Percentiles rank a stretch among this genome's conserved stretches.
Conservation (phyloP, 2,888 invertebrate genomes). For the Eueremaeus valkanovi region DNA sequence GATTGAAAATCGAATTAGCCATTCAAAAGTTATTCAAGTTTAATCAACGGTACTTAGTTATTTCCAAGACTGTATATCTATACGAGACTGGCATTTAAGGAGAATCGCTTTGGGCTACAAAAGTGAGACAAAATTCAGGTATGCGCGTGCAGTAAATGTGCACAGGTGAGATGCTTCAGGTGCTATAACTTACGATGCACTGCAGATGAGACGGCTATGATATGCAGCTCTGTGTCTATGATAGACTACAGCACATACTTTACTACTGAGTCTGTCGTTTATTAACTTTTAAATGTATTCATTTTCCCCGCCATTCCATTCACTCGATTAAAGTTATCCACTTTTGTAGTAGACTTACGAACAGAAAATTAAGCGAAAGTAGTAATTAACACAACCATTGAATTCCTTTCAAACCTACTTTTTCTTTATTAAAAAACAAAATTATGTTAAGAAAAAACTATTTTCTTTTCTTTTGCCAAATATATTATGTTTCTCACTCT, state of each 20-base stretch:
- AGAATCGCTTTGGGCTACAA: constrained; percentile 11
- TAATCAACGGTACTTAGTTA: too few species aligned
- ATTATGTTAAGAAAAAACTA: constrained; percentile 26
- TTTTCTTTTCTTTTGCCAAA: constrained; percentile 5
- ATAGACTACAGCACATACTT: constrained; percentile 22
- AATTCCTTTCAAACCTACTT: constrained; percentile 29
- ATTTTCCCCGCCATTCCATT: constrained; percentile 32
- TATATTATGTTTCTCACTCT: background rate
- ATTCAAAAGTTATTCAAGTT: too few species aligned
- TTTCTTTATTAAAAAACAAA: constrained; percentile 20
- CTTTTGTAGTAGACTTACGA: background rate
- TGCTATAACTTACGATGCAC: constrained; percentile 12
- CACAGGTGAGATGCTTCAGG: constrained; percentile 36
- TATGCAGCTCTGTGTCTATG: too few species aligned
- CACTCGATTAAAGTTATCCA: constrained; percentile 30
- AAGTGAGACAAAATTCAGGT: constrained; percentile 35
- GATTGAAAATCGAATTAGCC: too few species aligned
- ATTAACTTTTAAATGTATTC: constrained; percentile 35
- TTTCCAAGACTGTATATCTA: background rate
- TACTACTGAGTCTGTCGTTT: constrained; percentile 22
- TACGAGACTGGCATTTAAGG: background rate
- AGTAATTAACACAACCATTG: constrained; percentile 32
- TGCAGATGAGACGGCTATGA: background rate
- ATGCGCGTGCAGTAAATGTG: constrained; percentile 28
- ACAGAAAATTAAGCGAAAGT: constrained; percentile 6